Evolutionary conservation across 2,797 vertebrate genomes (phyloP).

Genomic region (Neoniphon sammara): DNA sequence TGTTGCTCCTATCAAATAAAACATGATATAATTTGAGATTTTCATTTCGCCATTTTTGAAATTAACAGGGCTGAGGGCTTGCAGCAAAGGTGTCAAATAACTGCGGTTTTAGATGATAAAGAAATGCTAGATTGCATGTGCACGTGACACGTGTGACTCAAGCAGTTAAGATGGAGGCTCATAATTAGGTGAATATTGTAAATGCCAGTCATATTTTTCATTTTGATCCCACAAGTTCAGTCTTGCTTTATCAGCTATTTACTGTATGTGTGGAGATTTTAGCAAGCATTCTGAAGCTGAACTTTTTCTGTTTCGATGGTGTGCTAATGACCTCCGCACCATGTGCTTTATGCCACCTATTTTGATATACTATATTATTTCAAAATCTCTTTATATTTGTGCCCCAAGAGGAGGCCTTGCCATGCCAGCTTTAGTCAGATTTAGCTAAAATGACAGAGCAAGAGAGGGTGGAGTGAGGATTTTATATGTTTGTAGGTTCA

Average conservation of each 20-base stretch:
- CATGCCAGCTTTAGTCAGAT: slow-evolving; percentile 67
- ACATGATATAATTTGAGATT: slow-evolving; percentile 59
- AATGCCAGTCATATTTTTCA: slow-evolving; percentile 31
- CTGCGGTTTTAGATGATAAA: slow-evolving; percentile 13
- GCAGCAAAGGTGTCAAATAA: slow-evolving; percentile 19
- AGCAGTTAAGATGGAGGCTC: not conserved
- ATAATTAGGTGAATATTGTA: not conserved
- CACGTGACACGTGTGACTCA: not conserved
- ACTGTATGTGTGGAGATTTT: not conserved
- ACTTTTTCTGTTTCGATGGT: slow-evolving; percentile 11
- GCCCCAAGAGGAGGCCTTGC: slow-evolving; percentile 63
- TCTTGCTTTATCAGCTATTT: slow-evolving; percentile 37
- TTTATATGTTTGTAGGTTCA: slow-evolving; percentile 76
- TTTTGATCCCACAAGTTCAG: slow-evolving; percentile 27
- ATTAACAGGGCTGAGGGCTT: slow-evolving; percentile 27
- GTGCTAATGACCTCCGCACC: slow-evolving; percentile 22
- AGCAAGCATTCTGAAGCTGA: not conserved
- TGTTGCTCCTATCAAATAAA: slow-evolving; percentile 66
- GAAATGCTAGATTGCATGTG: slow-evolving; percentile 8
- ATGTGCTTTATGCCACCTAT: slow-evolving; percentile 43
- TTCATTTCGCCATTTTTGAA: slow-evolving; percentile 58
- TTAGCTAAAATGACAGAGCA: slow-evolving; percentile 83
- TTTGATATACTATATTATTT: slow-evolving; percentile 68
- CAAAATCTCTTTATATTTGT: slow-evolving; percentile 69
- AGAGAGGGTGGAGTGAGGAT: slow-evolving; percentile 76